Percentiles rank a stretch among this genome's conserved stretches.
These are phyloP conservation scores for Oryzias celebensis DNA, from an alignment of 2,113 vertebrate species.

Conservation along the genomic window DNA sequence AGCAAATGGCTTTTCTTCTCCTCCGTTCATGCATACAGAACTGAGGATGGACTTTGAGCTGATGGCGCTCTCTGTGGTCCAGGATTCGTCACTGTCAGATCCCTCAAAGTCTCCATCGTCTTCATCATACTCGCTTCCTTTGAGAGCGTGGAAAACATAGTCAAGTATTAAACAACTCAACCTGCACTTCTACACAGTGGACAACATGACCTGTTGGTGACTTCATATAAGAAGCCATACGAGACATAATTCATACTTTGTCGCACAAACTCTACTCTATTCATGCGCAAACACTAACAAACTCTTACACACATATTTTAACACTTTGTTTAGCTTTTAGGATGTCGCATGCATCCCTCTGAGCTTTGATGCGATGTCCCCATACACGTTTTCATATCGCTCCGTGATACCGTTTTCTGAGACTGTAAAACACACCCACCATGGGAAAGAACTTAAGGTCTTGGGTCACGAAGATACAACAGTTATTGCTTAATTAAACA, in stretches of 20 bases:
- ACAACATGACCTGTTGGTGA: neutral
- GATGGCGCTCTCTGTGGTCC: constrained; percentile 99
- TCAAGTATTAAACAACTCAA: neutral
- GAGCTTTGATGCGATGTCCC: constrained; percentile 23
- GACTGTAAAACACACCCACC: constrained; percentile 34
- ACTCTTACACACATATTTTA: too few relatives aligned
- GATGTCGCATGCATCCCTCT: constrained; percentile 8
- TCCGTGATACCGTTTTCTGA: constrained; percentile 14
- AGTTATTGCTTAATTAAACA: constrained; percentile 35
- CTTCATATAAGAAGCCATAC: too few relatives aligned
- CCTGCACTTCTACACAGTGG: neutral
- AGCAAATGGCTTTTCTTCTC: constrained; percentile 97
- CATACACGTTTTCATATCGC: constrained; percentile 14
- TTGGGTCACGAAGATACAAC: constrained; percentile 37
- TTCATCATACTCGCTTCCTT: constrained; percentile 97
- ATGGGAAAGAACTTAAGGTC: constrained; percentile 67
- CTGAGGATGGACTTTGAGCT: constrained; percentile 97
- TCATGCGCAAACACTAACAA: too few relatives aligned
- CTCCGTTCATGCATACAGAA: constrained; percentile 98
- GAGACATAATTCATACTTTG: too few relatives aligned
- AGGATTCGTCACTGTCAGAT: constrained; percentile 97
- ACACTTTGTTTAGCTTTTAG: constrained; percentile 6
- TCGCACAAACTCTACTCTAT: too few relatives aligned
- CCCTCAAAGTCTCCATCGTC: constrained; percentile 97
- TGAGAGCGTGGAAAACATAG: neutral